Evolutionary conservation across 2,797 vertebrate genomes (phyloP).

Genomic region (Lutjanus argentimaculatus): DNA sequence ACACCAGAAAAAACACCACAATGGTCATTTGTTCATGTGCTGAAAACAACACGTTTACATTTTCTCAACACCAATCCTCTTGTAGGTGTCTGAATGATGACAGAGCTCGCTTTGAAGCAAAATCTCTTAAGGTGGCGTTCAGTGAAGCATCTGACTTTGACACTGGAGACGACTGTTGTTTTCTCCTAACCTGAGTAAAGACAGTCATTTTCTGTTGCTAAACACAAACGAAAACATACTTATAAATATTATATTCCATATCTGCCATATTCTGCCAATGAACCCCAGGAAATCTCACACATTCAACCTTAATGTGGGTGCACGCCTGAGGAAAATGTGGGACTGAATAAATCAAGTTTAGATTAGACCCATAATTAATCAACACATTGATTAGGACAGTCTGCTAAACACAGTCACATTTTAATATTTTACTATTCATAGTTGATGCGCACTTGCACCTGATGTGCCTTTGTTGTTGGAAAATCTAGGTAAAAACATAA

Average conservation of each 20-base stretch:
- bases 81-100: not conserved
- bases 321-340: not conserved
- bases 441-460: constrained; percentile 24
- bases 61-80: not conserved
- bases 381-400: not conserved
- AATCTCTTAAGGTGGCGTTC: not conserved
- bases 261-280: too few species aligned
- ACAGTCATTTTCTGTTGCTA: too few species aligned
- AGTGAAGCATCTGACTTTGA: not conserved
- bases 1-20: not conserved
- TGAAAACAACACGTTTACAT: not conserved
- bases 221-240: too few species aligned
- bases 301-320: not conserved
- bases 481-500: constrained; percentile 44
- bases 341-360: not conserved
- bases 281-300: too few species aligned
- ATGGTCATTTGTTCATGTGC: not conserved
- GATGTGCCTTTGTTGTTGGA: constrained; percentile 28
- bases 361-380: not conserved
- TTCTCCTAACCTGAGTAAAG: not conserved
- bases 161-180: not conserved
- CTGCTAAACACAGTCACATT: not conserved
- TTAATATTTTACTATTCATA: constrained; percentile 18
- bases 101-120: not conserved
- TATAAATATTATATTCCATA: too few species aligned